Evolutionary conservation across 2,113 vertebrate species (phyloP).

Genomic region (Herpetotheres cachinnans): DNA sequence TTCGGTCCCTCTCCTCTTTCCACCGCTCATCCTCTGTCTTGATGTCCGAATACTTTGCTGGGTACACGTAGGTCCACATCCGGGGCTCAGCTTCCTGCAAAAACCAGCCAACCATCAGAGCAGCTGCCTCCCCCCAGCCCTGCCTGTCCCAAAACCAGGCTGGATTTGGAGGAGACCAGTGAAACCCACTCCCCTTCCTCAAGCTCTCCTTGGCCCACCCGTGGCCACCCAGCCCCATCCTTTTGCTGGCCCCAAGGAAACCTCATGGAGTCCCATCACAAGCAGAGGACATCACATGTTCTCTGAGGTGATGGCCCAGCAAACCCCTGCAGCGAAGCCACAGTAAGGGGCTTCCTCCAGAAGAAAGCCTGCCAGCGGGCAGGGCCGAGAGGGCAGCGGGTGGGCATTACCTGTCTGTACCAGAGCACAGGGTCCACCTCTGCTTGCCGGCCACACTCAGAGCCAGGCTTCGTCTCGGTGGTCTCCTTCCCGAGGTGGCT

Average conservation of each 20-base stretch:
- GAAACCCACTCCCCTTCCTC: not conserved
- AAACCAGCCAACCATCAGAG: not conserved
- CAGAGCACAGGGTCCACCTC: slow-evolving; percentile 93
- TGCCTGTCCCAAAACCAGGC: not conserved
- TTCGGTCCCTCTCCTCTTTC: slow-evolving; percentile 94
- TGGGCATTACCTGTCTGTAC: slow-evolving; percentile 93
- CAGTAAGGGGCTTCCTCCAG: not conserved
- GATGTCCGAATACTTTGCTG: slow-evolving; percentile 89
- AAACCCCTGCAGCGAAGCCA: not conserved
- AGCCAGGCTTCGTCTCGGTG: slow-evolving; percentile 79
- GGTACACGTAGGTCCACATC: slow-evolving; percentile 85
- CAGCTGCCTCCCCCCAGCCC: not conserved
- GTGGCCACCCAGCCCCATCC: not conserved
- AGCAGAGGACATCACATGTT: not conserved
- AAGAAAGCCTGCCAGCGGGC: not conserved
- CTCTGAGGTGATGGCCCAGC: not conserved
- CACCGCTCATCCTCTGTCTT: slow-evolving; percentile 87
- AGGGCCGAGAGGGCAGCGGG: not conserved
- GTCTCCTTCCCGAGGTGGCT: slow-evolving; percentile 86
- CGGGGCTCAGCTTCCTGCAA: slow-evolving; percentile 83
- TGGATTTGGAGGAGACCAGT: not conserved
- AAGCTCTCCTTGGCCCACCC: fast-evolving
- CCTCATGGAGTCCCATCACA: not conserved
- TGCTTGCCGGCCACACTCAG: slow-evolving; percentile 84
- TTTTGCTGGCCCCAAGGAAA: not conserved